These are phyloP conservation scores for Aurelia sp. DNA, from an alignment of 30 jellyfish, hydroid and myxozoan genomes.

Conservation along the genomic window DNA sequence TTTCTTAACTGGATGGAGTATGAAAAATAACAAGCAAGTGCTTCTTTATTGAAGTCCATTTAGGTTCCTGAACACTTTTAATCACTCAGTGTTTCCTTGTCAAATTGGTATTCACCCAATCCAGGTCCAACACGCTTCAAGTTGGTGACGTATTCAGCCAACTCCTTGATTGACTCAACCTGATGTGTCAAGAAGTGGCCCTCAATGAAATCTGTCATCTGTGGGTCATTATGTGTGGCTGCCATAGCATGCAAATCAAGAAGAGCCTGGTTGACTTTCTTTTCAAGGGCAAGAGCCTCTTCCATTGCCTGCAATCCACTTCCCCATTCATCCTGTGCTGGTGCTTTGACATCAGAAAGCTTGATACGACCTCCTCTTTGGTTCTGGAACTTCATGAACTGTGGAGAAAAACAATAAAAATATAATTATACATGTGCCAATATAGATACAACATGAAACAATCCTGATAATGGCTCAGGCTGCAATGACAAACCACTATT, in stretches of 20 bases:
- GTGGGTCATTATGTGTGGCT: conserved; percentile 83
- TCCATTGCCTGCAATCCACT: conserved; percentile 88
- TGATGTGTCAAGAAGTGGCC: conserved; percentile 90
- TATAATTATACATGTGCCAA: too few species aligned
- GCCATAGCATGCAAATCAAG: conserved; percentile 83
- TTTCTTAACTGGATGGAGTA: too few species aligned
- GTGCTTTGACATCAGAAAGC: conserved; percentile 89
- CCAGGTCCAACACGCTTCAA: conserved; percentile 97
- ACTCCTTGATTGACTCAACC: conserved; percentile 91
- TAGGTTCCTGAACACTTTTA: too few species aligned
- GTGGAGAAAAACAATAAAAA: conserved; percentile 1
- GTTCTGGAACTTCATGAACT: conserved; percentile 96
- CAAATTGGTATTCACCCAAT: conserved; percentile 90
- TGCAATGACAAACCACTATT: too few species aligned
- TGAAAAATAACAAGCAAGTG: background rate
- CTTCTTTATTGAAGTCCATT: conserved; percentile 27
- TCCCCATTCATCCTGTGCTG: conserved; percentile 87
- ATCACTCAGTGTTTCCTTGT: conserved; percentile 73
- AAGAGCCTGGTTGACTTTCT: conserved; percentile 89
- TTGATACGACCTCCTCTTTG: conserved; percentile 95
- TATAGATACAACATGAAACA: too few species aligned
- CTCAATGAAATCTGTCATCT: conserved; percentile 89
- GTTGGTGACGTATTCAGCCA: conserved; percentile 86
- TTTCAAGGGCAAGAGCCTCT: conserved; percentile 92
- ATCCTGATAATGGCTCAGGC: too few species aligned